Conservation (phyloP, 2,113 vertebrate species). For the Scomber japonicus region DNA sequence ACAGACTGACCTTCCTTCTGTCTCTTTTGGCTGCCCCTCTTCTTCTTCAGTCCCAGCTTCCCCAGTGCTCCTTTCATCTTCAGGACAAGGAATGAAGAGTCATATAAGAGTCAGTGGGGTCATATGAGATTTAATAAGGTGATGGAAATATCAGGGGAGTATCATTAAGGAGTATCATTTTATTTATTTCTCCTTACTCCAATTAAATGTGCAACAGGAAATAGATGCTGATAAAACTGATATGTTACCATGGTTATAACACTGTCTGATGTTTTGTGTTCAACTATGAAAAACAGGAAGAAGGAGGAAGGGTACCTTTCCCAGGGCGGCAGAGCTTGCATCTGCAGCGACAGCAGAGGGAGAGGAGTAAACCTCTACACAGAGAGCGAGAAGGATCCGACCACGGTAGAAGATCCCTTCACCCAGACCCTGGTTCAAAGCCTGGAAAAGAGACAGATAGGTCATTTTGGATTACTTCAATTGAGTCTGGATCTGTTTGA, state of each 20-base stretch:
- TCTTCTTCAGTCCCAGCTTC: slow-evolving; percentile 87
- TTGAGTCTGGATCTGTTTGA: background rate
- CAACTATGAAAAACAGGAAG: background rate
- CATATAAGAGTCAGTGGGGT: background rate
- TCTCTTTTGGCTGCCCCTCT: slow-evolving; percentile 87
- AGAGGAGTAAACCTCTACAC: slow-evolving; percentile 88
- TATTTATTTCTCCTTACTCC: background rate
- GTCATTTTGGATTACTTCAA: background rate
- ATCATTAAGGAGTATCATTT: background rate
- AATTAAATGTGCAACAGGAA: background rate
- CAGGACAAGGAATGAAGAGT: background rate
- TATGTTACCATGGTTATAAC: background rate
- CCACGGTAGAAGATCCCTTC: slow-evolving; percentile 92
- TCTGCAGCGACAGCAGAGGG: slow-evolving; percentile 66
- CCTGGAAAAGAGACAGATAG: slow-evolving; percentile 42
- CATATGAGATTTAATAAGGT: background rate
- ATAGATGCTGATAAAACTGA: background rate
- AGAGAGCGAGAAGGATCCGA: slow-evolving; percentile 88
- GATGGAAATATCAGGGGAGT: background rate
- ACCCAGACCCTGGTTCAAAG: slow-evolving; percentile 91
- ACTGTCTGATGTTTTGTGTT: background rate
- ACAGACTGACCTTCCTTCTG: slow-evolving; percentile 59
- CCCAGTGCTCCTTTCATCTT: slow-evolving; percentile 80
- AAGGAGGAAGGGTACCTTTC: slow-evolving; percentile 54
- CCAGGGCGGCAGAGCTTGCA: slow-evolving; percentile 61